A percentile compares a stretch with the other conserved stretches of the same genome.
These are phyloP conservation scores for Macrostomum lignano DNA, from an alignment of 1,140 invertebrate genomes.

Conservation along the genomic window DNA sequence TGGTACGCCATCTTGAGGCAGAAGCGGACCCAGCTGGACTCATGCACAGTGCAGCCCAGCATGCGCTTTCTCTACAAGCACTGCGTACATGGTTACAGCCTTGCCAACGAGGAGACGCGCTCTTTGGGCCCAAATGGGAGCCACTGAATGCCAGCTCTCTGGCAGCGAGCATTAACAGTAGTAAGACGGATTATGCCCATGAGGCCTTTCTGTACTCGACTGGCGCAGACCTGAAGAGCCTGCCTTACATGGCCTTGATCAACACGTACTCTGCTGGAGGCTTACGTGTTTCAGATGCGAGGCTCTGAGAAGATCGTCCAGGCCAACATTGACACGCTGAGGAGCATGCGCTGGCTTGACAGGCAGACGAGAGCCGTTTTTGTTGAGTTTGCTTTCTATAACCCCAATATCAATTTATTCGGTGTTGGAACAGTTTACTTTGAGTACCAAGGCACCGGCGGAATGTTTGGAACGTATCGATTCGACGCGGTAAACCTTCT, in stretches of 20 bases:
- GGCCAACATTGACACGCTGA: conserved; percentile 17
- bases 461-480: conserved; percentile 28
- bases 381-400: conserved; percentile 34
- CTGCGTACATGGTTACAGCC: no score
- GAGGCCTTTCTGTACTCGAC: no score
- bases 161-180: no score
- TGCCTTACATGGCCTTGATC: no score
- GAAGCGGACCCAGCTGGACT: conserved; percentile 22
- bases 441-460: conserved; percentile 31
- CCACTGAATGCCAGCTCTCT: no score
- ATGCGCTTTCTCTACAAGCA: no score
- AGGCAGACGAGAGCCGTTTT: conserved; percentile 32
- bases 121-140: no score
- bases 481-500: conserved; percentile 29
- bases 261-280: no score
- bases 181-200: no score
- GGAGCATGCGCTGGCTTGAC: conserved; percentile 31
- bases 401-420: conserved; percentile 31
- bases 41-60: no score
- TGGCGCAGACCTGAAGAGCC: no score
- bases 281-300: conserved; percentile 29
- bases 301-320: conserved; percentile 21
- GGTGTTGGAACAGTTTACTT: conserved; percentile 28
- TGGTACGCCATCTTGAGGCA: conserved; percentile 33
- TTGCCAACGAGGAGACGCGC: no score